These are phyloP conservation scores for Trypoxylon attenuatum DNA, from an alignment of 2,888 invertebrate species.

Conservation along the genomic window DNA sequence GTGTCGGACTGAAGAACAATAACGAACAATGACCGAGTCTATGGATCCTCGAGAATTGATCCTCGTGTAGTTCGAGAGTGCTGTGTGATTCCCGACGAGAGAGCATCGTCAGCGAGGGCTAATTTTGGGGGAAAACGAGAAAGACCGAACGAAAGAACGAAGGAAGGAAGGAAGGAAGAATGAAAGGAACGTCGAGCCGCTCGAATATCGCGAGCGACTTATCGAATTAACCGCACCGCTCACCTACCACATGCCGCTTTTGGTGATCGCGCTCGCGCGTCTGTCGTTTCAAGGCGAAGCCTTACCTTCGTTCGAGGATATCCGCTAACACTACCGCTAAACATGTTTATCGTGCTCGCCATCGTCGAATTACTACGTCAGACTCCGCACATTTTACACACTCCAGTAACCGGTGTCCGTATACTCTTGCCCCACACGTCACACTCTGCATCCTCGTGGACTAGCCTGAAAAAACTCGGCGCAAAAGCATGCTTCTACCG, in stretches of 20 bases:
- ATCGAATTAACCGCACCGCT: conserved; percentile 1
- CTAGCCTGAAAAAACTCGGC: too few species aligned
- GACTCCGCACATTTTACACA: not conserved
- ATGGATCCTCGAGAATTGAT: too few species aligned
- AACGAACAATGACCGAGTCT: not conserved
- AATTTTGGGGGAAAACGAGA: too few species aligned
- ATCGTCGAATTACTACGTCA: not conserved
- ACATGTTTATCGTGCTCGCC: not conserved
- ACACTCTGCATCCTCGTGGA: too few species aligned
- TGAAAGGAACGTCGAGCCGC: not conserved
- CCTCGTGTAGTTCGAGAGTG: too few species aligned
- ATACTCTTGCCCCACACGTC: not conserved
- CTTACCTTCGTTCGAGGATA: not conserved
- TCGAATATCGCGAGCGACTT: conserved; percentile 1
- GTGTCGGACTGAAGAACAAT: not conserved
- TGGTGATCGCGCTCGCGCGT: conserved; percentile 2
- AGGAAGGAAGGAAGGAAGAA: conserved; percentile 22
- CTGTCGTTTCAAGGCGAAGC: not conserved
- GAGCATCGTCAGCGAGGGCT: too few species aligned
- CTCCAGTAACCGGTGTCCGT: too few species aligned
- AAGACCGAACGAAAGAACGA: conserved; percentile 23
- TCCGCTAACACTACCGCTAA: not conserved
- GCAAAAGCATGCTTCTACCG: too few species aligned
- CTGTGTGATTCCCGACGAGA: too few species aligned
- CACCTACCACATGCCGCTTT: not conserved